Conservation (phyloP, 2,113 vertebrate genomes). For the Urocitellus parryii region DNA sequence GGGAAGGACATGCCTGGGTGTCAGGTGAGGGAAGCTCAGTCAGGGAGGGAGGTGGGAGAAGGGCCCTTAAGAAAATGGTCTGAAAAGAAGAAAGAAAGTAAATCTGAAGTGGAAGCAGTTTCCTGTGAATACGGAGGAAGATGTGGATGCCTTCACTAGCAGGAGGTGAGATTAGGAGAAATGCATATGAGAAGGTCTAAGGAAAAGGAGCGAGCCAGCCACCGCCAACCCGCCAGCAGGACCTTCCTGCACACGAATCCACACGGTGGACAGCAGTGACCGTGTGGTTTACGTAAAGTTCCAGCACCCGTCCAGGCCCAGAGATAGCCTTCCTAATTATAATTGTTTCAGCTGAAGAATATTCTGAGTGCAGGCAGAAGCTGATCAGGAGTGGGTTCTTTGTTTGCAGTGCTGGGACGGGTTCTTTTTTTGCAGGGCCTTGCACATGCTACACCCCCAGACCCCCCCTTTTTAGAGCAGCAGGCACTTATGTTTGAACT, state of each 20-base stretch:
- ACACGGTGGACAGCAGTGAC: neutral
- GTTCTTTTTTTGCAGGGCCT: too few relatives aligned
- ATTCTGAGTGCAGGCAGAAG: rapidly evolving
- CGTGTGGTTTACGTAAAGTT: neutral
- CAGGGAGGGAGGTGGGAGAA: neutral
- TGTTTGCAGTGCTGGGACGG: too few relatives aligned
- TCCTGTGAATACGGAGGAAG: neutral
- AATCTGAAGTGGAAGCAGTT: neutral
- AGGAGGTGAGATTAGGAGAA: neutral
- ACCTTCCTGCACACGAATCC: neutral
- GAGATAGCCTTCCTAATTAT: neutral
- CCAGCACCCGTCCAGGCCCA: neutral
- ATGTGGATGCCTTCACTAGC: neutral
- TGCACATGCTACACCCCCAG: too few relatives aligned
- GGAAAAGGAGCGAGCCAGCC: neutral
- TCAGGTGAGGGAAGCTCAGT: neutral
- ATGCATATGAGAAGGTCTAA: neutral
- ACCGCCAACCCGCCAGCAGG: neutral
- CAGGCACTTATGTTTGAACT: neutral
- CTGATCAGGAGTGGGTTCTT: neutral
- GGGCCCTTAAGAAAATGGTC: neutral
- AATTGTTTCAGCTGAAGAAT: neutral
- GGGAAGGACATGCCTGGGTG: neutral
- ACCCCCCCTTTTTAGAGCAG: neutral
- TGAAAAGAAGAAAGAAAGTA: neutral